Conservation (phyloP, 1,140 invertebrate genomes). For the Drosophila virilis region DNA sequence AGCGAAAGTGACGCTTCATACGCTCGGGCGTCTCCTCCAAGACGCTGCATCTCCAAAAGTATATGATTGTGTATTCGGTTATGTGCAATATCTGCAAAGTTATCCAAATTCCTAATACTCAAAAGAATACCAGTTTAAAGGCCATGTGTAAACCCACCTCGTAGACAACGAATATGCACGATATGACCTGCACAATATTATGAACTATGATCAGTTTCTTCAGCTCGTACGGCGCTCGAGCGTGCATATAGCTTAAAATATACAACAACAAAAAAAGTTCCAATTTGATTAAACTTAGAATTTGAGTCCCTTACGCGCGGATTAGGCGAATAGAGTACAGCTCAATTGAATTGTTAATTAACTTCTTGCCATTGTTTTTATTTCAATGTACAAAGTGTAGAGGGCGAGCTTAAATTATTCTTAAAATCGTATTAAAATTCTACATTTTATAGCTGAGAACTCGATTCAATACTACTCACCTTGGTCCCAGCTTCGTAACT, state of each 20-base stretch:
- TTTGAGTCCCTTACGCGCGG: not conserved
- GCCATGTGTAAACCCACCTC: conserved; percentile 43
- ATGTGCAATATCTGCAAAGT: conserved; percentile 37
- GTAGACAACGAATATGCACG: conserved; percentile 63
- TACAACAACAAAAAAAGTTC: not conserved
- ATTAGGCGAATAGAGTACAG: no score
- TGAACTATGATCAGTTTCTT: conserved; percentile 69
- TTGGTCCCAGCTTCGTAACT: conserved; percentile 53
- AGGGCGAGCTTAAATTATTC: conserved; percentile 18
- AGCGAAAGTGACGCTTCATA: conserved; percentile 33
- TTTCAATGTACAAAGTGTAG: conserved; percentile 9
- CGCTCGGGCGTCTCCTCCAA: conserved; percentile 10
- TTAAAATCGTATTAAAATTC: not conserved
- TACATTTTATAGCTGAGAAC: not conserved
- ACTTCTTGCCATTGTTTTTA: not conserved
- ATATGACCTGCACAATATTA: conserved; percentile 68
- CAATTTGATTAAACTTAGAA: conserved; percentile 13
- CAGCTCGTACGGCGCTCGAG: conserved; percentile 55
- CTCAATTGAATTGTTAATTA: conserved; percentile 23
- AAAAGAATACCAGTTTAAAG: not conserved
- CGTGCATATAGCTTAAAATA: conserved; percentile 66
- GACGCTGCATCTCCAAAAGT: conserved; percentile 63
- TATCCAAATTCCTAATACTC: not conserved
- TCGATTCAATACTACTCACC: conserved; percentile 47
- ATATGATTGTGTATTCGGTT: conserved; percentile 33